Evolutionary conservation across 92 coral and sea anemone species (phyloP), one percentile per base, ranked within the genome.

Genomic region (Epizoanthus rinbou): DNA sequence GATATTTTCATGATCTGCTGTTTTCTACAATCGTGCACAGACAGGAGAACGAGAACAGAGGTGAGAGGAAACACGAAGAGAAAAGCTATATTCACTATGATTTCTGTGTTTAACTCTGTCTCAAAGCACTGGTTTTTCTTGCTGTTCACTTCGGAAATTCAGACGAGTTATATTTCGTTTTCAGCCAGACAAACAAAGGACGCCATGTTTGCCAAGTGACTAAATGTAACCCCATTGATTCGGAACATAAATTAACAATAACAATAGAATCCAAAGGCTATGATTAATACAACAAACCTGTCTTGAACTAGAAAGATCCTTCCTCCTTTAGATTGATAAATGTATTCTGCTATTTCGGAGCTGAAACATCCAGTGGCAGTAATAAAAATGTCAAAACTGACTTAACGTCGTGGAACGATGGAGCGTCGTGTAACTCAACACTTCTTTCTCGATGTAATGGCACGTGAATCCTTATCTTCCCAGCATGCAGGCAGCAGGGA

Each of bases 391-490:
- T 4, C 35, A 10, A 50, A 14, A 39, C 4, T 14, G 19, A 7
- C 39, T 33, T 17, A 16, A 58, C 41, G 14, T 52, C 81, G 22
- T 57, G 37, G 14, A 35, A 3, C 6, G 18, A 75, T 50, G 54
- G 56, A 31, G 54, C 81, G 53, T 75, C 81, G 21, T 58, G 81
- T 57, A 75, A 75, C 81, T 33, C 50, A 52, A 75, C 68, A 75
- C 22, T 28, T 39, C 22, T 45, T 19, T 71, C 9, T n/a, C 57
- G 76, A 71, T 71, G 76, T 71, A 63, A 24, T 18, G 57, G 81
- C 81, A 75, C 69, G 81, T 37, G 68, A 75, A 41, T 0, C 15
- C n/a, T 13, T 67, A 43, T 67, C 18, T 33, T 67, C 43, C 72
- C 81, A 58, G 81, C n/a, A n/a, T n/a, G n/a, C n/a, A n/a, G n/a